Conservation (phyloP, 2,888 invertebrate species). For the Chrysolina haemoptera region DNA sequence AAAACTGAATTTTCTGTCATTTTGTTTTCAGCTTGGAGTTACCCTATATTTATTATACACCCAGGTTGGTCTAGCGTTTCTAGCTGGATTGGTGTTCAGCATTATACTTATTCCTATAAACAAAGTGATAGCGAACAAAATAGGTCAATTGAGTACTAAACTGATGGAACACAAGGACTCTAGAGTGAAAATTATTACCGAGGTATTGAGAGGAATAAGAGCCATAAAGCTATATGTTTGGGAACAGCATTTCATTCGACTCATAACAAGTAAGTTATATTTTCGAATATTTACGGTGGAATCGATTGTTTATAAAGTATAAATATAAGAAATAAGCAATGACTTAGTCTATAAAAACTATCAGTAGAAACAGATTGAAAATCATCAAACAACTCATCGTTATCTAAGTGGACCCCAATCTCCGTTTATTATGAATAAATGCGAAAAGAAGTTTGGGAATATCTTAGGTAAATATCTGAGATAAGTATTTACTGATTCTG, state of each 20-base stretch:
- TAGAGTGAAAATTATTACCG: conserved; percentile 89
- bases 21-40: conserved; percentile 77
- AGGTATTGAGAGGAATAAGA: conserved; percentile 89
- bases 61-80: conserved; percentile 92
- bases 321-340: too few species aligned
- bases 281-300: too few species aligned
- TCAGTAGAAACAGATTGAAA: too few species aligned
- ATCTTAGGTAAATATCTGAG: too few species aligned
- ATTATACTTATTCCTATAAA: conserved; percentile 94
- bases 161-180: conserved; percentile 94
- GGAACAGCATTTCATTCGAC: conserved; percentile 88
- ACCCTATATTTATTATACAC: conserved; percentile 87
- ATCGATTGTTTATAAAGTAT: too few species aligned
- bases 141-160: conserved; percentile 86
- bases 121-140: conserved; percentile 89
- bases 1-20: too few species aligned
- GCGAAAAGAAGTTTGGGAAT: too few species aligned
- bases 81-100: conserved; percentile 91
- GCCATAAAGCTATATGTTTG: conserved; percentile 94
- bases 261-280: conserved; percentile 75
- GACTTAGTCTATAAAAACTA: too few species aligned
- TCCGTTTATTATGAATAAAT: too few species aligned
- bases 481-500: too few species aligned
- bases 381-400: too few species aligned
- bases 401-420: too few species aligned